These are phyloP conservation scores for Crotalus horridus DNA, from an alignment of 2,113 vertebrate genomes.

Conservation along the genomic window DNA sequence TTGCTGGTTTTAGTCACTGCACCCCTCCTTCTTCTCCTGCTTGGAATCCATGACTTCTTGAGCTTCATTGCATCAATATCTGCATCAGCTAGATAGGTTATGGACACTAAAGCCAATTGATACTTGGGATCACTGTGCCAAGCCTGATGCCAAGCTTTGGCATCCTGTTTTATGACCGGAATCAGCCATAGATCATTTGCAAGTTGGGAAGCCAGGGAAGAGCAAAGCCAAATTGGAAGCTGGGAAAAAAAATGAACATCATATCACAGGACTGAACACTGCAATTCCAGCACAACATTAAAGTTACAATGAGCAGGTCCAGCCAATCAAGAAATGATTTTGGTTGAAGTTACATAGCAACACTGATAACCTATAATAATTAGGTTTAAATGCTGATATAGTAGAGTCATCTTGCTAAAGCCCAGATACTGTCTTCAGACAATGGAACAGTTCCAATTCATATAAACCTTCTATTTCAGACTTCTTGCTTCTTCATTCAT, in stretches of 20 bases:
- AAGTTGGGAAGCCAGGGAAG: neutral
- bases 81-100: neutral
- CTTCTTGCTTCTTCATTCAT: neutral
- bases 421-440: neutral
- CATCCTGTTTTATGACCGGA: neutral
- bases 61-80: neutral
- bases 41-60: neutral
- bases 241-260: neutral
- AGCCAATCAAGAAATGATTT: neutral
- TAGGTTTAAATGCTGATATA: neutral
- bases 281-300: neutral
- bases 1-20: neutral
- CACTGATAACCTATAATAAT: neutral
- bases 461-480: neutral
- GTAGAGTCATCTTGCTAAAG: neutral
- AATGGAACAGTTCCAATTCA: neutral
- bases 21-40: neutral
- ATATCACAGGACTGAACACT: neutral
- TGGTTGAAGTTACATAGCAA: neutral
- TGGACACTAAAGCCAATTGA: neutral
- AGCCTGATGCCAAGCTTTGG: neutral
- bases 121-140: neutral
- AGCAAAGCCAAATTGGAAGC: neutral
- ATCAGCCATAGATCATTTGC: neutral
- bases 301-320: neutral